Evolutionary conservation across 2,113 vertebrate genomes (phyloP).

Genomic region (Mustelus asterias): DNA sequence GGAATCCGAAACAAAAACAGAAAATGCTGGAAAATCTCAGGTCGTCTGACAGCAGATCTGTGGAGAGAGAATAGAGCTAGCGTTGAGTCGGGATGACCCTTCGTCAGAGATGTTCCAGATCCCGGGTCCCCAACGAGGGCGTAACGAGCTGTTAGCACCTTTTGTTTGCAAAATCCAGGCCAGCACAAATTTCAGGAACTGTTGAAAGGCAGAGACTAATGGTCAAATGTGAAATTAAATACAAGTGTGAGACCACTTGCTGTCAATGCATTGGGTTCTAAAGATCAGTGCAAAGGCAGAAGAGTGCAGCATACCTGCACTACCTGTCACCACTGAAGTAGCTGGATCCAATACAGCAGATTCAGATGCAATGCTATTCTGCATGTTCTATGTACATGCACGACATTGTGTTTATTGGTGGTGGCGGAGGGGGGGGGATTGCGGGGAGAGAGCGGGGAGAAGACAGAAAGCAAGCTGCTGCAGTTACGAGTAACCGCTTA

Average conservation of each 20-base stretch:
- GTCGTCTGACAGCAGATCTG: too few relatives aligned
- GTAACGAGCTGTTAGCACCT: neutral
- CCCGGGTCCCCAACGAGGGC: too few relatives aligned
- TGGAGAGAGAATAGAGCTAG: too few relatives aligned
- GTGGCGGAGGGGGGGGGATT: too few relatives aligned
- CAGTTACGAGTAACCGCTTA: neutral
- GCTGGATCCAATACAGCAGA: neutral
- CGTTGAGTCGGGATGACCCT: too few relatives aligned
- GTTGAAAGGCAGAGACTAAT: neutral
- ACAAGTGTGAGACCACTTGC: neutral
- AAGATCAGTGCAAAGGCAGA: neutral
- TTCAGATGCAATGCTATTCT: neutral
- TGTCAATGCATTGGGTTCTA: neutral
- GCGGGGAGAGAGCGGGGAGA: neutral
- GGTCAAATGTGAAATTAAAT: neutral
- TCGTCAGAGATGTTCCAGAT: too few relatives aligned
- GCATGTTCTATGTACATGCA: neutral
- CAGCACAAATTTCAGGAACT: neutral
- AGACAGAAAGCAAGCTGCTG: neutral
- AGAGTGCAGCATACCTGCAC: neutral
- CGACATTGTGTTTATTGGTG: neutral
- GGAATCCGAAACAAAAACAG: too few relatives aligned
- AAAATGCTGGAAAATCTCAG: too few relatives aligned
- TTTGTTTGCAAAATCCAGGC: neutral
- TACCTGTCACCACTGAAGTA: neutral